These are phyloP conservation scores for Varanus salvator DNA, from an alignment of 2,113 vertebrate genomes.

Conservation along the genomic window DNA sequence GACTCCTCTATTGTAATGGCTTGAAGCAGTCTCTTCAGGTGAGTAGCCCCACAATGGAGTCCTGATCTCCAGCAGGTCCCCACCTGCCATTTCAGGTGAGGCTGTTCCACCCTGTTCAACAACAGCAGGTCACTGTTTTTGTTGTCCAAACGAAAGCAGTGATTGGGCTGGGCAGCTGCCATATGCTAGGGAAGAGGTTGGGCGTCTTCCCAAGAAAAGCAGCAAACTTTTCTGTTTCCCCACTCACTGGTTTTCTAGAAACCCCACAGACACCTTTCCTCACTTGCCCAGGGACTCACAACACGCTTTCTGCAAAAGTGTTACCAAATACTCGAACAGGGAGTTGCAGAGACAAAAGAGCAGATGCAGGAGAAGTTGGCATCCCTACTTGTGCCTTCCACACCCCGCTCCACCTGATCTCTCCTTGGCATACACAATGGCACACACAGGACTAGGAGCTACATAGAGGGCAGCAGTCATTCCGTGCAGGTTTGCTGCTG, in stretches of 20 bases:
- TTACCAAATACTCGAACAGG: neutral
- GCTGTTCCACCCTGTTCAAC: neutral
- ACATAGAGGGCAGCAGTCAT: too few species aligned
- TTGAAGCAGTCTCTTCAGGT: neutral
- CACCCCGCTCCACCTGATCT: too few species aligned
- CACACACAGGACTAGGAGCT: neutral
- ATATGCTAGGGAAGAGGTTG: neutral
- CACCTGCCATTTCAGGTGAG: neutral
- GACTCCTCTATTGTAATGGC: neutral
- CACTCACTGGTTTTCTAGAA: neutral
- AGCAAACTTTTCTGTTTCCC: neutral
- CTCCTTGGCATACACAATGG: neutral
- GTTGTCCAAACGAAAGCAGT: neutral
- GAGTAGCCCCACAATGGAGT: neutral
- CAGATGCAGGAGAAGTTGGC: neutral
- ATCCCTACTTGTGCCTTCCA: too few species aligned
- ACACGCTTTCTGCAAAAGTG: neutral
- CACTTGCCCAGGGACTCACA: neutral
- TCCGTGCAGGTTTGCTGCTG: neutral
- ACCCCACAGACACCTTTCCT: too few species aligned
- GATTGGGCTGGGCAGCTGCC: too few species aligned
- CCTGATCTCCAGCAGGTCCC: neutral
- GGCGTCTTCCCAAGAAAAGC: neutral
- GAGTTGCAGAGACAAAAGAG: neutral
- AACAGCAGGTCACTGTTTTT: neutral